These are phyloP conservation scores for Montipora capitata DNA, from an alignment of 92 coral and sea anemone genomes.

Conservation along the genomic window DNA sequence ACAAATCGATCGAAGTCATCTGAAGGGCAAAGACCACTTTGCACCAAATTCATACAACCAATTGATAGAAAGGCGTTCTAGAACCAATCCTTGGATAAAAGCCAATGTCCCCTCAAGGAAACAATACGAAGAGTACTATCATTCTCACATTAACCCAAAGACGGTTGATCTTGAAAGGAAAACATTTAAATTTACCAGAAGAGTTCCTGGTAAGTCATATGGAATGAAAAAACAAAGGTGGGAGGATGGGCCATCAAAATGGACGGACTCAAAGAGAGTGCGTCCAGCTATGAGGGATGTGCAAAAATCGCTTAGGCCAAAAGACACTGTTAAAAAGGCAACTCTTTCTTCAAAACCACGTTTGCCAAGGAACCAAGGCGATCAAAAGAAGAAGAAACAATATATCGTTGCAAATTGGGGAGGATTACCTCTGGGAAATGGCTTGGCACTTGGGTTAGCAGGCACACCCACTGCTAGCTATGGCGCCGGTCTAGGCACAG, in stretches of 20 bases:
- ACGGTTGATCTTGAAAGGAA: not conserved
- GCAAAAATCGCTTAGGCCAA: not conserved
- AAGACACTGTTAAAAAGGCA: constrained; percentile 27
- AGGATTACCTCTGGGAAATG: constrained; percentile 62
- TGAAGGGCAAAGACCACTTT: not conserved
- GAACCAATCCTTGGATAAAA: not conserved
- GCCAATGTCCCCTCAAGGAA: not conserved
- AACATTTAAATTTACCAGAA: not conserved
- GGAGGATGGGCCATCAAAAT: not conserved
- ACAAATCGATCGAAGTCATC: not conserved
- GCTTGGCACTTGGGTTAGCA: constrained; percentile 29
- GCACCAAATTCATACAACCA: not conserved
- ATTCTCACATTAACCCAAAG: not conserved
- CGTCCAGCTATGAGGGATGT: not conserved
- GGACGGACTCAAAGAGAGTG: not conserved
- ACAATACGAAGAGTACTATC: not conserved
- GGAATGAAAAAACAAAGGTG: not conserved
- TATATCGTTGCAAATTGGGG: constrained; percentile 82
- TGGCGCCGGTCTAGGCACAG: constrained; percentile 27
- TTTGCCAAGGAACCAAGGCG: constrained; percentile 45
- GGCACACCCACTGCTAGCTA: constrained; percentile 27
- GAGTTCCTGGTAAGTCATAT: not conserved
- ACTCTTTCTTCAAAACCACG: constrained; percentile 34
- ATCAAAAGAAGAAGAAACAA: constrained; percentile 81
- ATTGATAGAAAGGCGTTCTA: not conserved